These are phyloP conservation scores for Sparus aurata DNA, from an alignment of 2,797 vertebrate species.

Conservation along the genomic window DNA sequence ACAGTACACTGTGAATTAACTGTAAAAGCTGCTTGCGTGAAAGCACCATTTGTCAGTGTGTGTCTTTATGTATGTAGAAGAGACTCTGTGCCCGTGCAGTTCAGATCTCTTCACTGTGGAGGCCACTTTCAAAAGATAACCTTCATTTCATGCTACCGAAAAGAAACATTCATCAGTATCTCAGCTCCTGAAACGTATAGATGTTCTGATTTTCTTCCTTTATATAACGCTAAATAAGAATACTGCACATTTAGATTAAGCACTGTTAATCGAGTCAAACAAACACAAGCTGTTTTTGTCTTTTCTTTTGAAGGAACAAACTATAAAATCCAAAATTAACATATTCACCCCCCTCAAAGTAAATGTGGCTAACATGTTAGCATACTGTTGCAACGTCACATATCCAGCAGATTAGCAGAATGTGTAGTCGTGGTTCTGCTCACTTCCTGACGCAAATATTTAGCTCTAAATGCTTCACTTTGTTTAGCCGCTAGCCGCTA, in stretches of 20 bases:
- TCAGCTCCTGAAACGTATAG: background rate
- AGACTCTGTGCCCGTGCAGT: background rate
- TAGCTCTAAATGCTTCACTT: no score
- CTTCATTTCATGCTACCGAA: conserved; percentile 7
- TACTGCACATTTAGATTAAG: fast-evolving
- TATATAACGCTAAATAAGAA: background rate
- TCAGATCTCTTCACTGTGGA: background rate
- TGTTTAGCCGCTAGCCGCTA: no score
- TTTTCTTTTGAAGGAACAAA: background rate
- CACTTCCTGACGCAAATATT: background rate
- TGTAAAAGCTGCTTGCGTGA: background rate
- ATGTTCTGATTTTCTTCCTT: background rate
- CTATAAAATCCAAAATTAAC: no score
- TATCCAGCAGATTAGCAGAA: background rate
- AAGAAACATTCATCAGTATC: background rate
- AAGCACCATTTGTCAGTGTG: background rate
- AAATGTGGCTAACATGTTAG: no score
- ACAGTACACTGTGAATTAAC: conserved; percentile 14
- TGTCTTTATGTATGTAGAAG: background rate
- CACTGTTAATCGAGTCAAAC: background rate
- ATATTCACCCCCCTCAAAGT: background rate
- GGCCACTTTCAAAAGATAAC: conserved; percentile 4
- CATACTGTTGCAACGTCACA: background rate
- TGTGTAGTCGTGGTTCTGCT: background rate
- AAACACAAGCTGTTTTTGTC: background rate